Evolutionary conservation across 2,113 vertebrate genomes (phyloP), one percentile per base, ranked within the genome.

Genomic region (Chaetops frenatus): DNA sequence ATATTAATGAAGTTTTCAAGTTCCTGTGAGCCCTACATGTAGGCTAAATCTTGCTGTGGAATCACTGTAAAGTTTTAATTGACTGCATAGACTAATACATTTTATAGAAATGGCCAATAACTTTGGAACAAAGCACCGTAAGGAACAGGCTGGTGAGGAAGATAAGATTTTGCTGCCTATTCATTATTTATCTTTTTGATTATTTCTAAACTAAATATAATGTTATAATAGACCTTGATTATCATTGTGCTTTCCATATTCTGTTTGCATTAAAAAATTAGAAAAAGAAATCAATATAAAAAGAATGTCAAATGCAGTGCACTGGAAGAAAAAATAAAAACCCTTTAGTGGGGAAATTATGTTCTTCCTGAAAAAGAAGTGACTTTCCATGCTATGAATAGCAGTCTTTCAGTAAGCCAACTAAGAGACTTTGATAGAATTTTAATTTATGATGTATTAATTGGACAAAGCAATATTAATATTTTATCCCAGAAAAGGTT

Each of bases 151-250:
- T 91, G 78, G 18, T 22, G 33, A 74, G 45, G 44, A 84, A 90
- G 77, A 92, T 89, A 96, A 97, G 65, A 17, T 19, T 90, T 88
- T 78, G 40, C 57, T 3, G 2, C 19, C 64, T 86, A 85, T 94
- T 91, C 70, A 93, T 80, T 85, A 89, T 93, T 72, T 81, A 95
- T 73, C 36, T 84, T 84, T 90, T 67, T 97, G 80, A 90, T 91
- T 89, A 86, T 78, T 93, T 92, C 62, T 82, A 82, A 85, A 86
- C 60, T 73, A 77, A 94, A 89, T 82, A 74, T 64, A 82, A 71
- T 69, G 7, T 22, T 81, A 65, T 80, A 93, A 91, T 81, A 90
- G 58, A 89, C 64, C 44, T 69, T 84, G 64, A 92, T 85, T 90
- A 83, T 70, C 71, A 67, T 15, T 8, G 1, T 23, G 18, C 28